phyloP scores from a whole-genome alignment of 2,888 invertebrate genomes.

The Marronus borbonicus region DNA sequence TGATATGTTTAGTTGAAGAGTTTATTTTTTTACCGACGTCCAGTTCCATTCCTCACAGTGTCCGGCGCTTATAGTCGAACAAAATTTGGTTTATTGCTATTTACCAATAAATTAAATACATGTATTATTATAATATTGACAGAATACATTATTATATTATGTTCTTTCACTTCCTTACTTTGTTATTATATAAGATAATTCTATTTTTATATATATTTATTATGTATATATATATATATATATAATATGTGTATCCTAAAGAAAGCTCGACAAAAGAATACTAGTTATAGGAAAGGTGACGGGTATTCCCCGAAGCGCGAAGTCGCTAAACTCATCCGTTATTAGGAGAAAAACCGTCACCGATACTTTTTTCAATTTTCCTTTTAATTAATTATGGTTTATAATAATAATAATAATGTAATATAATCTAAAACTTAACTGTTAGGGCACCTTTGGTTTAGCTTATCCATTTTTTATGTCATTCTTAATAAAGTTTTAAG shows the following conservation, averaged over 20 bases:
- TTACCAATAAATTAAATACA: conserved; percentile 60
- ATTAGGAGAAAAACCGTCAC: conserved; percentile 9
- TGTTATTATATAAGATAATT: conserved; percentile 47
- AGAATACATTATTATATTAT: conserved; percentile 43
- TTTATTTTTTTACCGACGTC: conserved; percentile 9
- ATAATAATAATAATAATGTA: conserved; percentile 53
- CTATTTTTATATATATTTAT: conserved; percentile 45
- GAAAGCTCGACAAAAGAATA: conserved; percentile 64
- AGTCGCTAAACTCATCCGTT: conserved; percentile 32
- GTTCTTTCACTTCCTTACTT: conserved; percentile 30
- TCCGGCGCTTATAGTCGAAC: neutral
- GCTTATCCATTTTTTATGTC: conserved; percentile 72
- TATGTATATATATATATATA: conserved; percentile 42
- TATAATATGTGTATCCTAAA: conserved; percentile 59
- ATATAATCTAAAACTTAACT: conserved; percentile 74
- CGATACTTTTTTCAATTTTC: conserved; percentile 21
- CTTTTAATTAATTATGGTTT: conserved; percentile 30
- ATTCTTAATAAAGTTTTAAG: conserved; percentile 41
- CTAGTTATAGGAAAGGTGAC: conserved; percentile 50
- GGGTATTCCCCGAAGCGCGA: conserved; percentile 19
- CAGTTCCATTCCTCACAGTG: conserved; percentile 6
- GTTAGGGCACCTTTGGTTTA: conserved; percentile 91
- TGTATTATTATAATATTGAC: conserved; percentile 56
- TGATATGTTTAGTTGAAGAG: conserved; percentile 63
- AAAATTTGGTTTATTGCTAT: conserved; percentile 69